Base-by-base conservation (phyloP, 2,888 invertebrate genomes). In the Andricus curvator region DNA sequence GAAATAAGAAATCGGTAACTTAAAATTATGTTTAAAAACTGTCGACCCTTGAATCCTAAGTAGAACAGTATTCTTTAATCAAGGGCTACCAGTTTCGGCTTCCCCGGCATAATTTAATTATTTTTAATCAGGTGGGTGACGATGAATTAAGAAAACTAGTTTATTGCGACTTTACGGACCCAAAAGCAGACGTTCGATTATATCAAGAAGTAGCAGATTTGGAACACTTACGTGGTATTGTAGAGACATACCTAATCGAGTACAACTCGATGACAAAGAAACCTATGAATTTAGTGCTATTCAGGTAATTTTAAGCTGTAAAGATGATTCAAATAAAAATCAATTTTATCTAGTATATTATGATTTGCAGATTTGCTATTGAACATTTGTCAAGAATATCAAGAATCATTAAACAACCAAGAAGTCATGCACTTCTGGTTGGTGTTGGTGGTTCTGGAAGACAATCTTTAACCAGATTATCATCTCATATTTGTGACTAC, bases 191-290 rank as follows among this genome's bases (percentile, higher is more conserved):
- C 89, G 95, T 95, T 17, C 95, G 97, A 51, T 95, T 97, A 89
- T 99, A 99, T 89, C 95, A 97, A 89, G 98, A 99, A 94, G 98
- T 98, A 0, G 93, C 94, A 1, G 97, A 98, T 90, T 94, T 98
- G 90, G 97, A 97, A 65, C 95, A 96, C 84, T 93, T 99, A 80
- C 95, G 96, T 81, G 93, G 95, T 0, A 97, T 98, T 9, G 98
- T 98, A 0, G 98, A 99, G 87, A 96, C 96, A 0, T 98, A 97
- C 93, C 94, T 99, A 20, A 96, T 96, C 0, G 99, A 99, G 91
- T 98, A 96, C 91, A 99, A 99, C 92, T 97, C 97, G 85, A 97
- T 99, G 97, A 97, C 97, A 15, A 99, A 98, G 93, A 98, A 98
- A 90, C 98, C 98, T 0, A 99, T 99, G 99, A 97, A 98, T 93